Conservation (phyloP, 2,113 vertebrate species). For the Scophthalmus maximus region DNA sequence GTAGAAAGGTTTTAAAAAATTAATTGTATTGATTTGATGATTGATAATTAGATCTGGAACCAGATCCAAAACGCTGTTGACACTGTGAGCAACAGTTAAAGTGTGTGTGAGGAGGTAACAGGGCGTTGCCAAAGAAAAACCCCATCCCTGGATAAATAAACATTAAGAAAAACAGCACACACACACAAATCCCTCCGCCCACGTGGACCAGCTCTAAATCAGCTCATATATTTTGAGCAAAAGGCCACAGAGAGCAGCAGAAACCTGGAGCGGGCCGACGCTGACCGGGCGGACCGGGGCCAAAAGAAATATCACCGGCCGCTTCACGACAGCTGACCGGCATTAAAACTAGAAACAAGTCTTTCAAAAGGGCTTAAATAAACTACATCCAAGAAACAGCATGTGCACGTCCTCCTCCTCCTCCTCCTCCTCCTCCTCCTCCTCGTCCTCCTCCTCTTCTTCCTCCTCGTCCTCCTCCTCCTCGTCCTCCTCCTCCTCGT, state of each 20-base stretch:
- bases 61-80: not conserved
- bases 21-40: too few relatives aligned
- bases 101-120: not conserved
- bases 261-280: conserved; percentile 25
- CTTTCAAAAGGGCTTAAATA: too few relatives aligned
- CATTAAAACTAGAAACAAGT: too few relatives aligned
- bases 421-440: too few relatives aligned
- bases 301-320: conserved; percentile 45
- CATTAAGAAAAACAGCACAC: conserved; percentile 20
- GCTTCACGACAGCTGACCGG: not conserved
- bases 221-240: conserved; percentile 38
- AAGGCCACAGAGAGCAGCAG: conserved; percentile 32
- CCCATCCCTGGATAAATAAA: conserved; percentile 37
- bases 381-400: conserved; percentile 10
- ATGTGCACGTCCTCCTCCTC: not conserved
- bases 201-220: too few relatives aligned
- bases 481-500: too few relatives aligned
- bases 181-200: conserved; percentile 16
- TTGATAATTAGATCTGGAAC: too few relatives aligned
- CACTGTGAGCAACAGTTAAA: not conserved
- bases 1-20: too few relatives aligned
- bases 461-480: too few relatives aligned
- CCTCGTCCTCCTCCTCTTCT: too few relatives aligned
- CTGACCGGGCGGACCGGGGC: not conserved
- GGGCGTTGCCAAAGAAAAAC: conserved; percentile 11